Percentiles rank a stretch among this genome's conserved stretches.
Evolutionary conservation across 2,888 invertebrate genomes (phyloP).

Genomic region (Bugulina stolonifera): DNA sequence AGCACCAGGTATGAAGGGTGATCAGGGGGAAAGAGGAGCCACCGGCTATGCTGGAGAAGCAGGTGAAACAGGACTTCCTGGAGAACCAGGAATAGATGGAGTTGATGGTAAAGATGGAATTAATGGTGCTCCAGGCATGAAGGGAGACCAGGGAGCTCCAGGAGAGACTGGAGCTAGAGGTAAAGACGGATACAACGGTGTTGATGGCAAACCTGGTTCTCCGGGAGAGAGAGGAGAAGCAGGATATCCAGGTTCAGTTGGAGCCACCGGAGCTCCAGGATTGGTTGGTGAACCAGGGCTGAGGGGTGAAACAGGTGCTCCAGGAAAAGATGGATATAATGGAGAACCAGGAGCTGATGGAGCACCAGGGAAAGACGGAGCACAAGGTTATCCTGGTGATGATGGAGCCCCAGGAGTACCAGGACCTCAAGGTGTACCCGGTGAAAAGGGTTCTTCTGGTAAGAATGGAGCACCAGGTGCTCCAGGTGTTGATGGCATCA

Average conservation of each 20-base stretch:
- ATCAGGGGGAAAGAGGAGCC: background rate
- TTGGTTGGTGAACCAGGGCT: background rate
- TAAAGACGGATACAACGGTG: background rate
- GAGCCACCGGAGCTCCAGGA: background rate
- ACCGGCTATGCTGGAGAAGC: background rate
- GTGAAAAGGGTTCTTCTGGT: background rate
- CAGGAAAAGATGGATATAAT: background rate
- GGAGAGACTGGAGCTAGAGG: background rate
- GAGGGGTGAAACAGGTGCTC: background rate
- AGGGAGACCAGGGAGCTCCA: background rate
- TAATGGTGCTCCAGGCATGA: background rate
- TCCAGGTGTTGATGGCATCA: background rate
- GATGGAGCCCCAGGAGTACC: background rate
- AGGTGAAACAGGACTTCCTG: background rate
- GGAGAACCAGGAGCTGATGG: background rate
- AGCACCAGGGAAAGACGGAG: background rate
- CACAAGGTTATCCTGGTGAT: background rate
- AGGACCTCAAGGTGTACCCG: background rate
- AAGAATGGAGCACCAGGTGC: background rate
- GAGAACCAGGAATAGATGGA: background rate
- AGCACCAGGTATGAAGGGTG: background rate
- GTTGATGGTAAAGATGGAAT: background rate
- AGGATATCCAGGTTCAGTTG: background rate
- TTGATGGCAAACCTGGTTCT: constrained; percentile 15
- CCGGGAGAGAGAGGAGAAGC: background rate